These are phyloP conservation scores for Nyctibius grandis DNA, from an alignment of 2,797 vertebrate species.

Conservation along the genomic window DNA sequence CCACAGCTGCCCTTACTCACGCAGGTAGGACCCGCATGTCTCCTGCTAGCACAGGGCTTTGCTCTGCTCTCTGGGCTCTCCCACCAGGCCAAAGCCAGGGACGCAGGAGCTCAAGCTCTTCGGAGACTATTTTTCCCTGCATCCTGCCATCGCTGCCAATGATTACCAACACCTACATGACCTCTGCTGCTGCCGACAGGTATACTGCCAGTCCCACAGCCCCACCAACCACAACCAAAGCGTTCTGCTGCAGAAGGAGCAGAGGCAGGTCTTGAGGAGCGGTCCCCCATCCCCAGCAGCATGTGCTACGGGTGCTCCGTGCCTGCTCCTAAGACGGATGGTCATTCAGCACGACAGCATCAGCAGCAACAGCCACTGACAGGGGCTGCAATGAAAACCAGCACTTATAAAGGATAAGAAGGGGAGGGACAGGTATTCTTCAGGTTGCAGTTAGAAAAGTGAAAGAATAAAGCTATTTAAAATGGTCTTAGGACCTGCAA, in stretches of 20 bases:
- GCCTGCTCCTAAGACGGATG: not conserved
- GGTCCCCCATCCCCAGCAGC: not conserved
- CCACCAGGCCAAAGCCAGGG: not conserved
- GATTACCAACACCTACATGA: not conserved
- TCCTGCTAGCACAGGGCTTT: not conserved
- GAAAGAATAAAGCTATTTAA: not conserved
- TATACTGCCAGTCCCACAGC: not conserved
- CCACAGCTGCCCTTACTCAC: fast-evolving
- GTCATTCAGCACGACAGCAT: not conserved
- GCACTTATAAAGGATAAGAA: not conserved
- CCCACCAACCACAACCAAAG: not conserved
- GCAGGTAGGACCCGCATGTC: fast-evolving
- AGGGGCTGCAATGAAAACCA: not conserved
- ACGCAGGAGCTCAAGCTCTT: not conserved
- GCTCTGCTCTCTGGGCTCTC: not conserved
- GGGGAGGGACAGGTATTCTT: not conserved
- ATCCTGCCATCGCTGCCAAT: not conserved
- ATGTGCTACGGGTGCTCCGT: not conserved
- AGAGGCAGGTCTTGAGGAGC: not conserved
- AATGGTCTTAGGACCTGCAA: not conserved
- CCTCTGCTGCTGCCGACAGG: not conserved
- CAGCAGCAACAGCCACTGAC: not conserved
- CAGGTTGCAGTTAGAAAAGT: not conserved
- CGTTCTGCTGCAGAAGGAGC: not conserved
- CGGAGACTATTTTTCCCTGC: not conserved